Evolutionary conservation across 2,113 vertebrate species (phyloP).

Genomic region (Diadophis punctatus): DNA sequence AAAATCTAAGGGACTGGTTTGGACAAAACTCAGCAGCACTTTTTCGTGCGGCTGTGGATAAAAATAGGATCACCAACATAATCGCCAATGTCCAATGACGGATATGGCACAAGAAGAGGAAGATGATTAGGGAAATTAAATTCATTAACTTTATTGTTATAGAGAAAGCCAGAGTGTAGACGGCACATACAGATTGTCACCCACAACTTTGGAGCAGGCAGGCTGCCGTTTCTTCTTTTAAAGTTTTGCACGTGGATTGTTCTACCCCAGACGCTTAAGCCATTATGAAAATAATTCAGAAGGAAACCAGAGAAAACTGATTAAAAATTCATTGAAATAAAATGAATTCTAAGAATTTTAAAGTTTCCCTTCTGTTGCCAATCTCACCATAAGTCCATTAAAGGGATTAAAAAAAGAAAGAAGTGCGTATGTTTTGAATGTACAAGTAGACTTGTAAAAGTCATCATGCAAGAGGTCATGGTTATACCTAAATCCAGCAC

Average conservation of each 20-base stretch:
- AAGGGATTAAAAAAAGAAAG: not conserved
- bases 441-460: not conserved
- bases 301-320: not conserved
- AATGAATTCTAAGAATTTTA: not conserved
- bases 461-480: not conserved
- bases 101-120: too few relatives aligned
- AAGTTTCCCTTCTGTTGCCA: not conserved
- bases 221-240: not conserved
- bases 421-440: not conserved
- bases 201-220: not conserved
- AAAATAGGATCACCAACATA: too few relatives aligned
- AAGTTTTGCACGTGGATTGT: not conserved
- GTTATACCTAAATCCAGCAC: not conserved
- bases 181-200: not conserved
- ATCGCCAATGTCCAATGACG: too few relatives aligned
- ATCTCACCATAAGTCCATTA: not conserved
- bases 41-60: too few relatives aligned
- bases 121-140: not conserved
- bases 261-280: not conserved
- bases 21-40: too few relatives aligned
- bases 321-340: not conserved
- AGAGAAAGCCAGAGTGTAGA: not conserved
- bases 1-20: too few relatives aligned
- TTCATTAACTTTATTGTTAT: not conserved
- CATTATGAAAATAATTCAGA: not conserved